phyloP scores from a whole-genome alignment of 2,113 vertebrate genomes.

The Tragulus kanchil region DNA sequence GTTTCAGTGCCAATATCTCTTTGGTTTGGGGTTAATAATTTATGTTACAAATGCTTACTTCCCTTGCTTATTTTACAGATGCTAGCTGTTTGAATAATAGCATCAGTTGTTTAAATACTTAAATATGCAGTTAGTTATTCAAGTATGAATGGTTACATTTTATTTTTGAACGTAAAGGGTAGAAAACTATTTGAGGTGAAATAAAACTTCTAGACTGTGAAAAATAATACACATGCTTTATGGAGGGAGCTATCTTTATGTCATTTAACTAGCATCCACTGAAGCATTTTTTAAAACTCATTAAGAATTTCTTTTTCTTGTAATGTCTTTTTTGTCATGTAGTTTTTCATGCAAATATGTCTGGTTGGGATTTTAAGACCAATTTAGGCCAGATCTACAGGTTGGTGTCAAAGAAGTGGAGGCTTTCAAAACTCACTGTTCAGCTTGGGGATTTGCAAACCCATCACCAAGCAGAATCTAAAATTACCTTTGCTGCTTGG shows the following conservation, averaged over 20 bases:
- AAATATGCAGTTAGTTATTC: neutral
- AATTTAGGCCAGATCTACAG: neutral
- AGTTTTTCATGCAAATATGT: neutral
- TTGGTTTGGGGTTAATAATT: neutral
- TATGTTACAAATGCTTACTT: neutral
- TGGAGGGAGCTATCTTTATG: neutral
- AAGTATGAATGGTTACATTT: neutral
- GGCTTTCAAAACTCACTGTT: neutral
- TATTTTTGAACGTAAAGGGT: neutral
- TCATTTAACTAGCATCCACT: neutral
- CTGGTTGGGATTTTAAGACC: neutral
- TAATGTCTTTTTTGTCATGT: neutral
- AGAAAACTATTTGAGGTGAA: neutral
- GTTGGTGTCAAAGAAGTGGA: neutral
- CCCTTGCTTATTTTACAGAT: neutral
- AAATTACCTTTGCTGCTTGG: constrained; percentile 18
- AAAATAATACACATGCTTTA: neutral
- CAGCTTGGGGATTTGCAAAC: constrained; percentile 1
- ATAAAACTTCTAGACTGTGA: neutral
- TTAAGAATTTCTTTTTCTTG: neutral
- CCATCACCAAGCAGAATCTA: neutral
- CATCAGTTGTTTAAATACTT: neutral
- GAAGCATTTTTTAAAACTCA: neutral
- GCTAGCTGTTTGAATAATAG: neutral
- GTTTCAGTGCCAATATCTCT: neutral